phyloP scores from a whole-genome alignment of 2,113 vertebrate genomes.

The Manacus vitellinus region DNA sequence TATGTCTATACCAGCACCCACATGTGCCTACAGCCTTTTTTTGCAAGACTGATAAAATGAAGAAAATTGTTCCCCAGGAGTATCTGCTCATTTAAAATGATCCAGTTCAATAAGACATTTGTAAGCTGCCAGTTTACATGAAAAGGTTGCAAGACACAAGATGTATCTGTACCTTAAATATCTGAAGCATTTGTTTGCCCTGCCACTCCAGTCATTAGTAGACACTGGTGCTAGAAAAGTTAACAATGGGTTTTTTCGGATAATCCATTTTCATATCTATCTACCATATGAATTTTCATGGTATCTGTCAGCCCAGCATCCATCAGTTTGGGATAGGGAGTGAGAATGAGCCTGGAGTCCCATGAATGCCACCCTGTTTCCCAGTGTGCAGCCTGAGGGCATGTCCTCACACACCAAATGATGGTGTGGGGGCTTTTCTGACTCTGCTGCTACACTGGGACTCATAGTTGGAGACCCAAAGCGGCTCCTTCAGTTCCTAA shows the following conservation, averaged over 20 bases:
- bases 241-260: not conserved
- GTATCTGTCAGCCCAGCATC: not conserved
- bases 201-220: not conserved
- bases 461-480: not conserved
- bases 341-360: not conserved
- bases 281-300: not conserved
- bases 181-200: not conserved
- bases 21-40: not conserved
- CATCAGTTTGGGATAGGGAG: not conserved
- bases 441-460: accelerated
- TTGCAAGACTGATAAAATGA: not conserved
- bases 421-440: not conserved
- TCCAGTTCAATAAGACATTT: not conserved
- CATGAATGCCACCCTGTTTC: not conserved
- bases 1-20: not conserved
- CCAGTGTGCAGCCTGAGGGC: not conserved
- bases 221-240: not conserved
- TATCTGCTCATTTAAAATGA: not conserved
- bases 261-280: not conserved
- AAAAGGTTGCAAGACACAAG: not conserved
- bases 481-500: not conserved
- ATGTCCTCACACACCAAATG: not conserved
- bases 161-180: not conserved
- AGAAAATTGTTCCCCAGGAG: not conserved
- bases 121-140: not conserved